Base-by-base conservation (phyloP, 92 coral and sea anemone genomes). In the Parazoanthus swiftii region DNA sequence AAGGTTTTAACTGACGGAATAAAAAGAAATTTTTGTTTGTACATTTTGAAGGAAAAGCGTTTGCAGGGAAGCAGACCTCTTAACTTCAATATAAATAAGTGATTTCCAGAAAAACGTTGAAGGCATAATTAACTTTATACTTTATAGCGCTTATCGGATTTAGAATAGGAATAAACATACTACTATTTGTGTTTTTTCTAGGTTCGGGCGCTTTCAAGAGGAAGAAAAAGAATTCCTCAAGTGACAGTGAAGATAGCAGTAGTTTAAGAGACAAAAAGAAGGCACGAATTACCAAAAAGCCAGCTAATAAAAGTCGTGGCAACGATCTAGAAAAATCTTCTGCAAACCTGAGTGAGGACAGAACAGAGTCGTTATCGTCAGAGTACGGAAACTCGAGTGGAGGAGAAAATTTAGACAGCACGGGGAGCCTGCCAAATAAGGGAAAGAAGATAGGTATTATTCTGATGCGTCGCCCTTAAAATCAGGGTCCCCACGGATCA, bases 161-260 rank as follows among this genome's bases (percentile, higher is more conserved):
- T 13, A 11, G 0, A 54, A 54, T 54, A 14, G 20, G 16, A 54
- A 54, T 54, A 54, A 54, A 14, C 29, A 16, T 29, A 36, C 3
- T 5, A 8, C 6, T 42, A 63, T 66, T 37, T 86, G 25, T 14
- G 56, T 84, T 39, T 84, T 46, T 25, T 50, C 39, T 33, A 81
- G 67, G 81, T 29, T 18, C 81, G 35, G 91, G 86, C n/a, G 86
- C 88, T 14, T 82, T 76, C 74, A 91, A 91, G 76, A 91, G 93
- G 67, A 91, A 91, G 86, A 82, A 90, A 48, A 74, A 71, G 50
- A 86, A 86, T 33, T 85, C 76, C 4, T 70, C 89, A 5, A 86
- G 50, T 35, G 81, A 82, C 33, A 80, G 71, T 80, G 85, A 80
- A 58, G 85, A 58, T 6, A 80, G 48, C 38, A 36, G 13, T 33